These are phyloP conservation scores for Etheostoma cragini DNA, from an alignment of 2,113 vertebrate genomes.

Conservation along the genomic window DNA sequence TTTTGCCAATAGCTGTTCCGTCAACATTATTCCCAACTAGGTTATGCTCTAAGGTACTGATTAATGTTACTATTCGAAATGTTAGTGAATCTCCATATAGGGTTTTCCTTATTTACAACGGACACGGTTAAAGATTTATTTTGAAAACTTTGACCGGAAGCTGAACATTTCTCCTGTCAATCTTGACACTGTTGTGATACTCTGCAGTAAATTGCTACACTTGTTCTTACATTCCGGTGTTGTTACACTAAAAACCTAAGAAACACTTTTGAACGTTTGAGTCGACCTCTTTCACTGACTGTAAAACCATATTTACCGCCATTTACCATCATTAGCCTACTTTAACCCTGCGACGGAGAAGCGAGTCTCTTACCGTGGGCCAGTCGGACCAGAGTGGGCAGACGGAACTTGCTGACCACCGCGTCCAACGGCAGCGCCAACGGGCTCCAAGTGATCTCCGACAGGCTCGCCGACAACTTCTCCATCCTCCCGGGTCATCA, in stretches of 20 bases:
- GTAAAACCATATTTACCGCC: background rate
- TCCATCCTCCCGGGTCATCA: constrained; percentile 89
- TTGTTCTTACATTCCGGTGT: background rate
- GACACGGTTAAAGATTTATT: constrained; percentile 7
- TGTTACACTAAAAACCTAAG: background rate
- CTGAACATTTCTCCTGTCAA: accelerated
- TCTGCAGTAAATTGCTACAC: constrained; percentile 21
- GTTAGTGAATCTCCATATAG: background rate
- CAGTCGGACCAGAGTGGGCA: constrained; percentile 91
- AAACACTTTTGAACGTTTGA: background rate
- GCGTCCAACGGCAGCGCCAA: constrained; percentile 92
- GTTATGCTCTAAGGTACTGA: background rate
- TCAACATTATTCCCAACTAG: no score
- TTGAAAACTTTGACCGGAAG: constrained; percentile 57
- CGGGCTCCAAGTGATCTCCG: constrained; percentile 92
- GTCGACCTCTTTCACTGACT: background rate
- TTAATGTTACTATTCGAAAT: background rate
- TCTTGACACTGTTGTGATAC: constrained; percentile 9
- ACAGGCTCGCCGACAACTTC: constrained; percentile 90
- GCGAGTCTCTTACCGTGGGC: constrained; percentile 87
- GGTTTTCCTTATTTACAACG: no score
- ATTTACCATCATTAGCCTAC: background rate
- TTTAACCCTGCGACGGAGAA: background rate
- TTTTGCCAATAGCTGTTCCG: background rate
- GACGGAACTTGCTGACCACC: constrained; percentile 93